These are phyloP conservation scores for Typhlichthys subterraneus DNA, from an alignment of 2,797 vertebrate genomes.

Conservation along the genomic window DNA sequence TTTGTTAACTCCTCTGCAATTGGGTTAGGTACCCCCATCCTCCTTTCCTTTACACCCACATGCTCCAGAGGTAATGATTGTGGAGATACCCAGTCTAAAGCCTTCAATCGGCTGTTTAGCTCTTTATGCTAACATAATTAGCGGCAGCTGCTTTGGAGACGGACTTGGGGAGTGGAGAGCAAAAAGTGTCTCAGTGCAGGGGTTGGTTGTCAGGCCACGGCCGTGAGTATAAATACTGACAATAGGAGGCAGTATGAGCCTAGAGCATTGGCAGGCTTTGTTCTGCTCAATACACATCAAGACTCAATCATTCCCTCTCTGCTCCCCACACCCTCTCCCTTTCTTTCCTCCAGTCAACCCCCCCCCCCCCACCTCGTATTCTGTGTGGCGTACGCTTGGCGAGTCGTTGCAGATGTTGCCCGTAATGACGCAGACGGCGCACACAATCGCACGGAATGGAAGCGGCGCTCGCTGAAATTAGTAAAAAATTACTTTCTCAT, in stretches of 20 bases:
- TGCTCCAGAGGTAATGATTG: constrained; percentile 70
- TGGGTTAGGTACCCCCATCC: constrained; percentile 57
- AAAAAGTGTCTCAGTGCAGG: constrained; percentile 27
- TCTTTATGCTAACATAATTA: constrained; percentile 71
- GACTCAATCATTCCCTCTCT: constrained; percentile 33
- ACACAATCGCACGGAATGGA: constrained; percentile 76
- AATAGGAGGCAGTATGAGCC: constrained; percentile 73
- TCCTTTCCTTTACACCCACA: constrained; percentile 3
- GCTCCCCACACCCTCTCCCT: constrained; percentile 13
- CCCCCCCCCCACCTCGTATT: constrained; percentile 16
- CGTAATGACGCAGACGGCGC: constrained; percentile 80
- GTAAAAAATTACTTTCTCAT: constrained; percentile 86
- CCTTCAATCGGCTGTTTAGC: constrained; percentile 69
- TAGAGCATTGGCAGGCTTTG: constrained; percentile 48
- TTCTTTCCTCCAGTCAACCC: background rate
- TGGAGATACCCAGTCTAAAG: constrained; percentile 68
- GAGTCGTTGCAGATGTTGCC: constrained; percentile 80
- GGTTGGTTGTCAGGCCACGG: constrained; percentile 49
- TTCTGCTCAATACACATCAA: constrained; percentile 47
- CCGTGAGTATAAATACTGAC: constrained; percentile 50
- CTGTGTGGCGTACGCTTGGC: constrained; percentile 59
- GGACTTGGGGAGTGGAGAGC: constrained; percentile 43
- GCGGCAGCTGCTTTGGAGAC: constrained; percentile 65
- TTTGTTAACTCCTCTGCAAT: constrained; percentile 71
- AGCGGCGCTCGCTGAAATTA: constrained; percentile 78